A percentile compares a stretch with the other conserved stretches of the same genome.
Conservation (phyloP, 2,113 vertebrate species). For the Strix aluco region DNA sequence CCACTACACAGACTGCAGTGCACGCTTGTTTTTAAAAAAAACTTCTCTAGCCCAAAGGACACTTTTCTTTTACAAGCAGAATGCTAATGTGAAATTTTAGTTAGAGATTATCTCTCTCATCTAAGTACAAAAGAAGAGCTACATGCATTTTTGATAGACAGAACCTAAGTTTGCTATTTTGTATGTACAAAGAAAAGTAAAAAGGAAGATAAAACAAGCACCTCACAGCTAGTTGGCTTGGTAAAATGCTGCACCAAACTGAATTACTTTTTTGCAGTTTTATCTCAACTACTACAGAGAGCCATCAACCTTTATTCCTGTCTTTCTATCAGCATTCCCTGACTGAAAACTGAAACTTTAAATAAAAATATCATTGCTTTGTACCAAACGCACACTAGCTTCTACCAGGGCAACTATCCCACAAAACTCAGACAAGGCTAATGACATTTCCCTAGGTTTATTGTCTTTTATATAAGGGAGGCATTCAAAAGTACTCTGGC, state of each 20-base stretch:
- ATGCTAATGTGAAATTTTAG: constrained; percentile 46
- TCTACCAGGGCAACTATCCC: constrained; percentile 56
- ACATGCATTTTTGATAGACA: constrained; percentile 58
- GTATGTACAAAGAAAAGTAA: constrained; percentile 23
- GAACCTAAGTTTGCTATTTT: constrained; percentile 33
- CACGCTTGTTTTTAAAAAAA: not conserved
- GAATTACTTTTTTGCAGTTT: not conserved
- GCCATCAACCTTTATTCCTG: not conserved
- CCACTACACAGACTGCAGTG: not conserved
- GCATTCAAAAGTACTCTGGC: not conserved
- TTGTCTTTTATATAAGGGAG: not conserved
- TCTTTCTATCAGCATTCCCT: constrained; percentile 51
- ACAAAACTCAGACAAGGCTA: constrained; percentile 53
- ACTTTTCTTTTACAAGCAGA: constrained; percentile 23
- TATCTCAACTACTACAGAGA: constrained; percentile 24
- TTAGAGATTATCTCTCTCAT: constrained; percentile 46
- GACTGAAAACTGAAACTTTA: constrained; percentile 61
- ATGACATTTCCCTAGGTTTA: constrained; percentile 54
- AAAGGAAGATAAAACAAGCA: constrained; percentile 30
- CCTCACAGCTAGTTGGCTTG: not conserved
- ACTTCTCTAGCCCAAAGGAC: not conserved
- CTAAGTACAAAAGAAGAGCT: constrained; percentile 52
- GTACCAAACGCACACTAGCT: constrained; percentile 38
- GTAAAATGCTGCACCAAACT: constrained; percentile 5
- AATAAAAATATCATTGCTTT: constrained; percentile 61